Conservation (phyloP, 2,113 vertebrate species). For the Uria aalge region DNA sequence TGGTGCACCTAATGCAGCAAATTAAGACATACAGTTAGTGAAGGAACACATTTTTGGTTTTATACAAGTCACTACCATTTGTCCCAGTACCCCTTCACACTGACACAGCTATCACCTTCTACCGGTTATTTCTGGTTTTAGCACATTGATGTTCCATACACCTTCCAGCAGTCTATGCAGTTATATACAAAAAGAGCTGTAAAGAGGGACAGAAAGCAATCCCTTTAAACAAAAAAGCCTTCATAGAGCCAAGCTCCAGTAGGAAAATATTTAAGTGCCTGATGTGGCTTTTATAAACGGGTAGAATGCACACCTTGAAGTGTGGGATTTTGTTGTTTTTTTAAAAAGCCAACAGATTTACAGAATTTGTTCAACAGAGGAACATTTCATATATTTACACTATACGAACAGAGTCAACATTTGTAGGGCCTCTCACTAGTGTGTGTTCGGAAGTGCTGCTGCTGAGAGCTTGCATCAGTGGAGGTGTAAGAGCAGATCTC, state of each 20-base stretch:
- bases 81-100: neutral
- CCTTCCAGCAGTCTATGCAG: neutral
- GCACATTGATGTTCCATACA: neutral
- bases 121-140: neutral
- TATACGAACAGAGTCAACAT: constrained; percentile 67
- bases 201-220: neutral
- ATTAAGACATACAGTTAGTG: neutral
- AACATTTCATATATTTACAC: neutral
- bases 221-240: neutral
- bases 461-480: constrained; percentile 73
- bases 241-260: neutral
- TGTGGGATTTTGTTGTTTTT: neutral
- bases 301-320: neutral
- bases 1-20: neutral
- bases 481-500: constrained; percentile 71
- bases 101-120: neutral
- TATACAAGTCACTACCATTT: neutral
- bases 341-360: neutral
- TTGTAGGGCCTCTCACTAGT: constrained; percentile 66
- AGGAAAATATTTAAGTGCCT: neutral
- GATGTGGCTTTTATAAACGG: neutral
- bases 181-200: neutral
- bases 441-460: constrained; percentile 52
- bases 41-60: neutral
- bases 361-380: neutral